Evolutionary conservation across 2,888 invertebrate genomes (phyloP).

Genomic region (Thyatira batis): DNA sequence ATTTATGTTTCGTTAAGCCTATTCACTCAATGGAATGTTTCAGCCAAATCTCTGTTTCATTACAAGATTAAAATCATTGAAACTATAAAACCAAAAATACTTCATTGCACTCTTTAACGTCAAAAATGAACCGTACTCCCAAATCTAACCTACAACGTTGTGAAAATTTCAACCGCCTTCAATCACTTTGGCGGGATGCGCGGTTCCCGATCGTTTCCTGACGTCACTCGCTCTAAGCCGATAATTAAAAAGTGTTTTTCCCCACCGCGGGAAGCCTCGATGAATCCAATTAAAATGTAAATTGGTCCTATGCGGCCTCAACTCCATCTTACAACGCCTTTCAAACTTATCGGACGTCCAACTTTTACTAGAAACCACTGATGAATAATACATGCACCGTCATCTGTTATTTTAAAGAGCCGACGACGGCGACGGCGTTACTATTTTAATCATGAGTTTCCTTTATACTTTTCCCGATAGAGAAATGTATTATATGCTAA

Average conservation of each 20-base stretch:
- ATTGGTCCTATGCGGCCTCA: constrained; percentile 45
- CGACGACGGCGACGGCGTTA: constrained; percentile 62
- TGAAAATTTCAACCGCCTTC: constrained; percentile 1
- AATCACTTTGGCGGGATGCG: background rate
- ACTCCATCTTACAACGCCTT: constrained; percentile 47
- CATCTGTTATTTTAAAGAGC: constrained; percentile 71
- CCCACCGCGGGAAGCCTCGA: constrained; percentile 33
- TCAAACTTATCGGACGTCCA: constrained; percentile 57
- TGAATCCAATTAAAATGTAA: constrained; percentile 67
- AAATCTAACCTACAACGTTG: too few relatives aligned
- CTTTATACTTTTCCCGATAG: background rate
- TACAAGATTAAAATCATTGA: too few relatives aligned
- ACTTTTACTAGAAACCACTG: constrained; percentile 51
- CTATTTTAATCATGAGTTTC: constrained; percentile 31
- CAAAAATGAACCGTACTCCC: too few relatives aligned
- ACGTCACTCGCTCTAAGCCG: constrained; percentile 14
- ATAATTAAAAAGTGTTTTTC: constrained; percentile 45
- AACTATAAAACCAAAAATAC: too few relatives aligned
- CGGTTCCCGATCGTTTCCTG: constrained; percentile 2
- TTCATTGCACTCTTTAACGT: too few relatives aligned
- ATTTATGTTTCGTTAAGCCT: too few relatives aligned
- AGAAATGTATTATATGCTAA: background rate
- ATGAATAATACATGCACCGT: constrained; percentile 71
- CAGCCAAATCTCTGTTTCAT: too few relatives aligned
- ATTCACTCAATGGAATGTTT: too few relatives aligned